Conservation (phyloP, 2,797 vertebrate species). For the Catamblyrhynchus diadema region DNA sequence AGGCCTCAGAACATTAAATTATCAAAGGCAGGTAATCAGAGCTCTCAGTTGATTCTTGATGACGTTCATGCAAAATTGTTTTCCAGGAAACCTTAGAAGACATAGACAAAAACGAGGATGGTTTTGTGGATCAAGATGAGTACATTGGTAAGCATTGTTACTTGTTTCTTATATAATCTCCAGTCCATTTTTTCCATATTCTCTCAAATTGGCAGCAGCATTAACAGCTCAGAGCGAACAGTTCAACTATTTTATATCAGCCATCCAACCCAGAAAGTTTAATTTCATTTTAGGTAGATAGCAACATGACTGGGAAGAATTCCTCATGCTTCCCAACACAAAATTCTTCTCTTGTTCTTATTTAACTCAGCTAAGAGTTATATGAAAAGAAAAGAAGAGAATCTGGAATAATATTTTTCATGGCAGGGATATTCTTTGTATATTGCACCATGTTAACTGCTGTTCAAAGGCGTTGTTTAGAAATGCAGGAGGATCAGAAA, state of each 20-base stretch:
- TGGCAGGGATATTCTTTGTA: background rate
- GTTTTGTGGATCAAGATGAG: constrained; percentile 95
- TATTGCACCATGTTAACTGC: background rate
- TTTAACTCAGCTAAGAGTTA: background rate
- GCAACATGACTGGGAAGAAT: background rate
- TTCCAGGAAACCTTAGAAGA: constrained; percentile 96
- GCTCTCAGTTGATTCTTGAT: background rate
- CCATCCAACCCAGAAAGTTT: background rate
- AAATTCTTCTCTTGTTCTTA: background rate
- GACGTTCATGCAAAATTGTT: background rate
- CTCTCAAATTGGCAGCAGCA: background rate
- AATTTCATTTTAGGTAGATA: background rate
- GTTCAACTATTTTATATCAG: background rate
- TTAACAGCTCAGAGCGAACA: background rate
- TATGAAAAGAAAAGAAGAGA: background rate
- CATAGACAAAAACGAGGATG: constrained; percentile 94
- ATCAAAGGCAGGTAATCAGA: background rate
- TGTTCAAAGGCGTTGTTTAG: background rate
- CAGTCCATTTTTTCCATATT: background rate
- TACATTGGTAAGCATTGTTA: constrained; percentile 88
- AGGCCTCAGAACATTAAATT: background rate
- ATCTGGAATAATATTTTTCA: background rate
- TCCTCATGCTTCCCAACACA: background rate
- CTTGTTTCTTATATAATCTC: background rate
- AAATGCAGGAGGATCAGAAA: background rate